A percentile compares a stretch with the other conserved stretches of the same genome.
Conservation (phyloP, 2,888 invertebrate genomes). For the Thumatha senex region DNA sequence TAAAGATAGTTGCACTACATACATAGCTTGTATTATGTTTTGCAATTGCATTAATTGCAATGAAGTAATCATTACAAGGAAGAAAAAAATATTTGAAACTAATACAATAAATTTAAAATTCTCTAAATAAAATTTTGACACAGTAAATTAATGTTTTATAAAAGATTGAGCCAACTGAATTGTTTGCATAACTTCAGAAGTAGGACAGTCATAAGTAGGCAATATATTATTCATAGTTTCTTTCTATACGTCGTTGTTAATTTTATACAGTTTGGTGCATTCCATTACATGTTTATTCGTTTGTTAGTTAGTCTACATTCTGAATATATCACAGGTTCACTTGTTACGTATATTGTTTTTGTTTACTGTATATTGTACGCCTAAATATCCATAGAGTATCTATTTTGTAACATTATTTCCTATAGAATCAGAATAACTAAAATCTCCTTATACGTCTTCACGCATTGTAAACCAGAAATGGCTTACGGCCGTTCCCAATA, state of each 20-base stretch:
- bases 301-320: neutral
- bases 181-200: neutral
- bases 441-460: no score
- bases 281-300: neutral
- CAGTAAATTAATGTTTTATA: neutral
- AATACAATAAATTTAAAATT: neutral
- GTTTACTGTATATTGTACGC: no score
- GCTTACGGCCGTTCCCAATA: no score
- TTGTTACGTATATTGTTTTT: no score
- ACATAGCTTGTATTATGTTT: no score
- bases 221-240: slow-evolving; percentile 3
- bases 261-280: neutral
- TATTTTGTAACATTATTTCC: no score
- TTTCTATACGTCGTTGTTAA: neutral
- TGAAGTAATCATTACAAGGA: neutral
- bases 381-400: no score
- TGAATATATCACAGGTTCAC: no score
- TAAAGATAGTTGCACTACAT: no score
- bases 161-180: neutral
- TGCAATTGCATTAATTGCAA: neutral
- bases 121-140: neutral
- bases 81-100: neutral
- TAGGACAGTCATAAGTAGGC: neutral
- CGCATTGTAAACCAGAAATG: no score
- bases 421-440: no score